Conservation (phyloP, 2,888 invertebrate genomes). For the Leptura quadrifasciata region DNA sequence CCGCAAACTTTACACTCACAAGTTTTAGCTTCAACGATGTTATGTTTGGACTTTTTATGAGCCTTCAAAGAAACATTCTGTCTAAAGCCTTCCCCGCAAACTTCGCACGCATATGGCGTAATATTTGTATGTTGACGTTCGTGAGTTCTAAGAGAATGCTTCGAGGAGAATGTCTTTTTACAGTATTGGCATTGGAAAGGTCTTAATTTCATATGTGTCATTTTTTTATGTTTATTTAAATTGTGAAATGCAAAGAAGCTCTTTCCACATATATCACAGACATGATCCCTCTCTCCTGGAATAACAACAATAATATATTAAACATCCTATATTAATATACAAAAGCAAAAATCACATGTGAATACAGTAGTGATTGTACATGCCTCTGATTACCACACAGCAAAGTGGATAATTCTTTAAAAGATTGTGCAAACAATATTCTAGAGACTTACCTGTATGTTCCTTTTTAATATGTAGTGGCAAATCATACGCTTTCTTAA, state of each 20-base stretch:
- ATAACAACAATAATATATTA: not conserved
- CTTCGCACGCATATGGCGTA: slow-evolving; percentile 63
- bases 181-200: slow-evolving; percentile 64
- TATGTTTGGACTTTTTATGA: slow-evolving; percentile 65
- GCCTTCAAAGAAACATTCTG: slow-evolving; percentile 66
- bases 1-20: slow-evolving; percentile 62
- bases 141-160: slow-evolving; percentile 64
- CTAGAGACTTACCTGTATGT: slow-evolving; percentile 52
- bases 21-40: slow-evolving; percentile 61
- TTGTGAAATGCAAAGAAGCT: slow-evolving; percentile 57
- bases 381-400: no score
- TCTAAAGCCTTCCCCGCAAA: slow-evolving; percentile 65
- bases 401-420: not conserved
- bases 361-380: no score
- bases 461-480: slow-evolving; percentile 63
- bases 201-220: slow-evolving; percentile 64
- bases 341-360: no score
- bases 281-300: slow-evolving; percentile 61
- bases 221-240: slow-evolving; percentile 63
- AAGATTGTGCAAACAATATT: slow-evolving; percentile 5
- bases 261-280: slow-evolving; percentile 62
- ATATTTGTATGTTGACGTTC: slow-evolving; percentile 66
- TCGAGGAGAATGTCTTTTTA: slow-evolving; percentile 63
- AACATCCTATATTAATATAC: no score
- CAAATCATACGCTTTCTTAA: slow-evolving; percentile 60